Evolutionary conservation across 2,888 invertebrate genomes (phyloP), one percentile per base, ranked within the genome.

Genomic region (Anthophora plumipes): DNA sequence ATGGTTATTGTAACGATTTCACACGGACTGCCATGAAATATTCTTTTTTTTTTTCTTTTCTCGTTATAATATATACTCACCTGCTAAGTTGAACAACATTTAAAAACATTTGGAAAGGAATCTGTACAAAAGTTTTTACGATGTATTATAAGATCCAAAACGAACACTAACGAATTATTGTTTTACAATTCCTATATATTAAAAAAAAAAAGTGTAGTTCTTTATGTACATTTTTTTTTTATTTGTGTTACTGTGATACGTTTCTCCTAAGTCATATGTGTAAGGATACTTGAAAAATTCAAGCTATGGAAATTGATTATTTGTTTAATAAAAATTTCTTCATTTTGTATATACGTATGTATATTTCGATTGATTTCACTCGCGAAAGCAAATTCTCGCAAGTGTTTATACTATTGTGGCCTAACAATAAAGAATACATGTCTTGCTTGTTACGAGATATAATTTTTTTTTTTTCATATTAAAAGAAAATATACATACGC

Each of bases 11-110:
- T 1, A 25, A 57, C 41, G 5, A 41, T 43, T 59, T 59, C 37
- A 59, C 17, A 14, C 11, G n/a, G 20, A 60, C 60, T 72, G 22
- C 12, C 48, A 37, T 20, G 22, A 55, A 31, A n/a, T n/a, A n/a
- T n/a, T n/a, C n/a, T n/a, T n/a, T n/a, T n/a, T n/a, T n/a, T n/a
- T n/a, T n/a, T n/a, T n/a, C 22, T 66, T 66, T n/a, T 48, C 66
- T 67, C 17, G 0, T 61, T 8, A 17, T 17, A 54, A 41, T 59
- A 43, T 31, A 59, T 66, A 60, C 25, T 77, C 20, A 43, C 11
- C 25, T 22, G 31, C 43, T 20, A 17, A 50, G 57, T 76, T 37
- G 12, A 57, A 63, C 7, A 46, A 17, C n/a, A n/a, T 57, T 48
- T 22, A 39, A 12, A 11, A 41, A 61, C n/a, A 37, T 48, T 7